Base-by-base conservation (phyloP, 1,140 invertebrate species). In the Euwallacea similis region DNA sequence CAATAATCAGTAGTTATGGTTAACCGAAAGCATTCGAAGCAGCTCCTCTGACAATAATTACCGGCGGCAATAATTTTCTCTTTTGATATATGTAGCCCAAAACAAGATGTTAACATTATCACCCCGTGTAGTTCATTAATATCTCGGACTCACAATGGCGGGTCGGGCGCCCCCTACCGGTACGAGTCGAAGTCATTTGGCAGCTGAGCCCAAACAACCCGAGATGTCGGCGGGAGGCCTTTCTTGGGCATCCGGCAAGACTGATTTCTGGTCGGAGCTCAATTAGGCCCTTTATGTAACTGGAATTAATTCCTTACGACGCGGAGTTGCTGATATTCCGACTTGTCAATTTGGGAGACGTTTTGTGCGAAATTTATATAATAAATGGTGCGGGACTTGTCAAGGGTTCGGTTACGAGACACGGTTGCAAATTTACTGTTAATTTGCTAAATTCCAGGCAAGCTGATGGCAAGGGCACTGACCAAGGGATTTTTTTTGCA, bases 71-170 rank as follows among this genome's bases (percentile, higher is more conserved):
- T 50, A 50, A 50, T 50, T 50, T 13, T 13, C 9, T 50, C 46
- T 50, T 50, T 50, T 50, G 46, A 50, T 50, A 50, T 50, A 50
- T 50, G 46, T 46, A 62, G 44, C 7, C 41, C 60, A 6, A 68
- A 68, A 68, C 66, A 68, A 68, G 66, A 68, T 68, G 66, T 68
- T 60, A 68, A 68, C 66, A 68, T 68, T 68, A 68, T 68, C 66
- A 42, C 66, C 66, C 56, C 66, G 56, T 68, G 66, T 68, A 59
- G 55, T 68, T 60, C 56, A 68, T 68, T 68, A 68, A 68, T 68
- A 68, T 50, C 66, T 13, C 41, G 13, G 43, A 60, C n/a, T 33
- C 41, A 68, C 66, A 60, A 68, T 68, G 55, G 55, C 65, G 9
- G 7, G 33, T 53, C 8, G 43, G 43, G 53, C 66, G 66, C 66